Evolutionary conservation across 1,140 invertebrate genomes (phyloP).

Genomic region (Dendroctonus valens): DNA sequence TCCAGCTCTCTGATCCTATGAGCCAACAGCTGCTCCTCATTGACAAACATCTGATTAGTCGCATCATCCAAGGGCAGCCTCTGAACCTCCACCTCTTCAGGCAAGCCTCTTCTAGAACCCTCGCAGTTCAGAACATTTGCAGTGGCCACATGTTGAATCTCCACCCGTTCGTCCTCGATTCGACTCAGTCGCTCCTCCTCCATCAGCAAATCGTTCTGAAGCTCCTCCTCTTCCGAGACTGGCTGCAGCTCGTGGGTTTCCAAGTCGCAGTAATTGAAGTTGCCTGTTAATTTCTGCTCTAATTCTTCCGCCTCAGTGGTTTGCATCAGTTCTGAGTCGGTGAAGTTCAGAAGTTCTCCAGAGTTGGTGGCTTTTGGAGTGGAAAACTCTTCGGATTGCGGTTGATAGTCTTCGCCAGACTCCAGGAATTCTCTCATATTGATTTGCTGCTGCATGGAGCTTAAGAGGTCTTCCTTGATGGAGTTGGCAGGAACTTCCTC

Average conservation of each 20-base stretch:
- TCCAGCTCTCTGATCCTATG: slow-evolving; percentile 21
- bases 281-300: background rate
- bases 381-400: background rate
- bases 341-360: background rate
- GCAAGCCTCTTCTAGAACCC: no score
- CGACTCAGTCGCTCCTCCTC: slow-evolving; percentile 5
- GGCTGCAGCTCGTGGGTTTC: slow-evolving; percentile 10
- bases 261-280: no score
- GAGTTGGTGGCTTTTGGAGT: slow-evolving; percentile 1
- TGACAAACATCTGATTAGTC: slow-evolving; percentile 23
- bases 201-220: slow-evolving; percentile 3
- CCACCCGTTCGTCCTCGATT: background rate
- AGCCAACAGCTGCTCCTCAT: slow-evolving; percentile 16
- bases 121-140: background rate
- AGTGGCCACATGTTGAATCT: background rate
- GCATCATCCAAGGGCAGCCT: slow-evolving; percentile 11
- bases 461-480: background rate
- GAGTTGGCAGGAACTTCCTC: background rate
- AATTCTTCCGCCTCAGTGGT: background rate
- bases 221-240: slow-evolving; percentile 18
- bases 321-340: slow-evolving; percentile 17
- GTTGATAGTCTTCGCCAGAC: no score
- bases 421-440: background rate
- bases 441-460: background rate
- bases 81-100: background rate